phyloP scores from a whole-genome alignment of 2,113 vertebrate species.

The Eidolon helvum region DNA sequence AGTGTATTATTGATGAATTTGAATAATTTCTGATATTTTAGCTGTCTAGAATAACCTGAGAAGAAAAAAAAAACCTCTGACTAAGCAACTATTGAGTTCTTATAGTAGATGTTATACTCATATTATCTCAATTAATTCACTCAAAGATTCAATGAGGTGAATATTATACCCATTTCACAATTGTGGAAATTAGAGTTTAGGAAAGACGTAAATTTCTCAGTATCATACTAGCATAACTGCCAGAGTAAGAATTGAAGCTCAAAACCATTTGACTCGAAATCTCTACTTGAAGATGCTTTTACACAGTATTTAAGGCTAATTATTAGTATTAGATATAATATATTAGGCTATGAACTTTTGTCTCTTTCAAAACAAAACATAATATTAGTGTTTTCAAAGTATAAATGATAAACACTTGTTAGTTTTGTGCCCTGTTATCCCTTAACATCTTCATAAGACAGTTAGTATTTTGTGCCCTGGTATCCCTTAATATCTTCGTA shows the following conservation, averaged over 20 bases:
- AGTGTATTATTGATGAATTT: background rate
- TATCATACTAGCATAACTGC: background rate
- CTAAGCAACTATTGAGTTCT: background rate
- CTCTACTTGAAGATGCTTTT: background rate
- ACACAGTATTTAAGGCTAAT: background rate
- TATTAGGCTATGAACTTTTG: background rate
- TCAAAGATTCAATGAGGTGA: background rate
- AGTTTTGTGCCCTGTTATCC: background rate
- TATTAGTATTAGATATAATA: background rate
- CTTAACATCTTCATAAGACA: background rate
- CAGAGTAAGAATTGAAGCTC: background rate
- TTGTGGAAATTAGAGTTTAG: background rate
- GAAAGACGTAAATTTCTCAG: background rate
- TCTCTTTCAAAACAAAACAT: background rate
- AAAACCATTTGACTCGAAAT: background rate
- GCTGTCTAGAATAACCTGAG: background rate
- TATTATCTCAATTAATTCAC: background rate
- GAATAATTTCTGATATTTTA: background rate
- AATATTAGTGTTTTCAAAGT: background rate
- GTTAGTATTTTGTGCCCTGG: rapidly evolving
- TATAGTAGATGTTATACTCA: background rate
- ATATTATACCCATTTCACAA: background rate
- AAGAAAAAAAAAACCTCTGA: background rate
- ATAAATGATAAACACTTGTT: rapidly evolving
- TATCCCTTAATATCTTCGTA: background rate